Evolutionary conservation across 2,888 invertebrate species (phyloP).

Genomic region (Ischnura elegans): DNA sequence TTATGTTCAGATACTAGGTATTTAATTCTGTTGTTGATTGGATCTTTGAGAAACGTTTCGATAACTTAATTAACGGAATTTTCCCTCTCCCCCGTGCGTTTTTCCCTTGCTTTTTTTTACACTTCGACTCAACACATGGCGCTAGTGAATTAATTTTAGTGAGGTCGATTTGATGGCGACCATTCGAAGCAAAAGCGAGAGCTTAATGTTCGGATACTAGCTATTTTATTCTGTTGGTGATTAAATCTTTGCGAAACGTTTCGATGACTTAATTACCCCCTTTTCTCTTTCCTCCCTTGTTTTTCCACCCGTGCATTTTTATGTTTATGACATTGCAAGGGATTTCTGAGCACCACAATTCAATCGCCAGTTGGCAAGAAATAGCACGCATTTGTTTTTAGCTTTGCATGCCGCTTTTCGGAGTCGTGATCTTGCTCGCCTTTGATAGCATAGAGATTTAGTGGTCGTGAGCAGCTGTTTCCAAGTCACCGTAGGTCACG

Average conservation of each 20-base stretch:
- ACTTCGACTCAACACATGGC: too few species aligned
- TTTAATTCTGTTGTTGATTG: not conserved
- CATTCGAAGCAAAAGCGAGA: too few species aligned
- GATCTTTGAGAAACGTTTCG: not conserved
- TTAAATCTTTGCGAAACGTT: not conserved
- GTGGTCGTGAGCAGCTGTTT: not conserved
- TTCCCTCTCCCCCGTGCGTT: too few species aligned
- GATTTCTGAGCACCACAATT: not conserved
- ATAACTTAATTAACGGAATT: not conserved
- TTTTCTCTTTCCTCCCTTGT: too few species aligned
- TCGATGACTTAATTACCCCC: not conserved
- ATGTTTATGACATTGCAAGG: not conserved
- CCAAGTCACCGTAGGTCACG: not conserved
- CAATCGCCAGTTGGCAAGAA: not conserved
- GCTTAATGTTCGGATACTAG: not conserved
- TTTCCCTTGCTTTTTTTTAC: too few species aligned
- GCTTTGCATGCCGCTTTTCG: not conserved
- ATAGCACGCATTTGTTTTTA: not conserved
- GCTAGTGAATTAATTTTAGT: too few species aligned
- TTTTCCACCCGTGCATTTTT: too few species aligned
- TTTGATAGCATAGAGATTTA: not conserved
- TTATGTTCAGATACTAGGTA: not conserved
- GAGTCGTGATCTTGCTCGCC: slow-evolving; percentile 4
- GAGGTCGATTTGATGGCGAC: too few species aligned
- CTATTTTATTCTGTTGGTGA: not conserved